phyloP scores from a whole-genome alignment of 1,140 invertebrate genomes.

The Sipha flava region DNA sequence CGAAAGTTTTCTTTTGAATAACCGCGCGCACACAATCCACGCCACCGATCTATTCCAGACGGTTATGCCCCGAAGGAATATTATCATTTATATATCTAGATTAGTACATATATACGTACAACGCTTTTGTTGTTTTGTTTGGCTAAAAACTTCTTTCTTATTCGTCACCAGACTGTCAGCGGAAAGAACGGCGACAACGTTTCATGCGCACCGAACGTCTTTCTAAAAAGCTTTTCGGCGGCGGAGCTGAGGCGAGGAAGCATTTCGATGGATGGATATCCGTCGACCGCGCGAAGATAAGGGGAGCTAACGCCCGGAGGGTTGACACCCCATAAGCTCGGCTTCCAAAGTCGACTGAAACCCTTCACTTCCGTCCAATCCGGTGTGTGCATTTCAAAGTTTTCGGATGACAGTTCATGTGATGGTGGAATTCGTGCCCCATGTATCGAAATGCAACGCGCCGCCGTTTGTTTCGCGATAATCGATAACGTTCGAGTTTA shows the following conservation, averaged over 20 bases:
- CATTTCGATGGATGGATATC: constrained; percentile 15
- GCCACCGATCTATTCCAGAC: not conserved
- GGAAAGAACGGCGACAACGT: not conserved
- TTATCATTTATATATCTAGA: not conserved
- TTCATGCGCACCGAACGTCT: not conserved
- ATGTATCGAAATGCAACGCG: not conserved
- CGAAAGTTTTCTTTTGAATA: not conserved
- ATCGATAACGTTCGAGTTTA: not conserved
- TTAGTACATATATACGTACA: not conserved
- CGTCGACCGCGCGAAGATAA: not conserved
- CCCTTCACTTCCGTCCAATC: not conserved
- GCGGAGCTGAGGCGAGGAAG: not conserved
- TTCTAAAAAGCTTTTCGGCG: constrained; percentile 19
- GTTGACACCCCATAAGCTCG: constrained; percentile 23
- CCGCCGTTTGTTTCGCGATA: not conserved
- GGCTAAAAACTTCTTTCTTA: not conserved
- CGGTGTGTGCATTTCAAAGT: not conserved
- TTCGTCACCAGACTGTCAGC: constrained; percentile 16
- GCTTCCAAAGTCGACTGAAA: not conserved
- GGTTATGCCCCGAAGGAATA: not conserved
- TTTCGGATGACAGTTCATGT: constrained; percentile 3
- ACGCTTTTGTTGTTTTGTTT: not conserved
- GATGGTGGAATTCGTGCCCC: not conserved
- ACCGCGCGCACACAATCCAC: not conserved
- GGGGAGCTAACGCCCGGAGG: not conserved